Evolutionary conservation across 2,888 invertebrate genomes (phyloP), one percentile per base, ranked within the genome.

Genomic region (Lasioglossum malachurum): DNA sequence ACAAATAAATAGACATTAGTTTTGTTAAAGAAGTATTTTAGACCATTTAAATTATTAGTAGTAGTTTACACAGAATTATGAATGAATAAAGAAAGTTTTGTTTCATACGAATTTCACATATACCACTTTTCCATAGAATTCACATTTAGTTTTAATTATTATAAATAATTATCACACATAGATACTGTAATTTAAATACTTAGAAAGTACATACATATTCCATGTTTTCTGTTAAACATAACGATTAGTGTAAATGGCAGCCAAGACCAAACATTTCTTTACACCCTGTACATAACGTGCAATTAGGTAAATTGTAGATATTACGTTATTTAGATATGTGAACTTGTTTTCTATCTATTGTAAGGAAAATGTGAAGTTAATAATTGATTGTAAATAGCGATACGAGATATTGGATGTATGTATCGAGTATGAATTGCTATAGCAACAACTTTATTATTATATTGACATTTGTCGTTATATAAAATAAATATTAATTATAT

Each of bases 401-500:
- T 53, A 10, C 10, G n/a, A 53, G 53, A 53, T 53, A 53, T n/a
- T 53, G n/a, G 23, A n/a, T 10, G n/a, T 53, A 53, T n/a, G 0
- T n/a, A 7, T n/a, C 10, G 49, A 53, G 5, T 53, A 53, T 23
- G 8, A 53, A 53, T 53, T 53, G 8, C 10, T 8, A 10, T 23
- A 23, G 23, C 23, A 53, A 53, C 23, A 53, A 53, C 53, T 57
- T 57, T 57, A 27, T 57, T n/a, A 57, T 57, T 57, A n/a, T 57
- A 57, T 57, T 57, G 12, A 57, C 12, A 57, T 12, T n/a, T 57
- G 57, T n/a, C n/a, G n/a, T 57, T 64, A 64, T 57, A 57, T 57
- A 27, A n/a, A 57, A 57, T 57, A 57, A 57, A 57, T 57, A 57
- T 57, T 57, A 57, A 57, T 57, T 57, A n/a, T 57, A 57, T 57